phyloP scores from a whole-genome alignment of 2,797 vertebrate species.

The Coregonus ussuriensis region DNA sequence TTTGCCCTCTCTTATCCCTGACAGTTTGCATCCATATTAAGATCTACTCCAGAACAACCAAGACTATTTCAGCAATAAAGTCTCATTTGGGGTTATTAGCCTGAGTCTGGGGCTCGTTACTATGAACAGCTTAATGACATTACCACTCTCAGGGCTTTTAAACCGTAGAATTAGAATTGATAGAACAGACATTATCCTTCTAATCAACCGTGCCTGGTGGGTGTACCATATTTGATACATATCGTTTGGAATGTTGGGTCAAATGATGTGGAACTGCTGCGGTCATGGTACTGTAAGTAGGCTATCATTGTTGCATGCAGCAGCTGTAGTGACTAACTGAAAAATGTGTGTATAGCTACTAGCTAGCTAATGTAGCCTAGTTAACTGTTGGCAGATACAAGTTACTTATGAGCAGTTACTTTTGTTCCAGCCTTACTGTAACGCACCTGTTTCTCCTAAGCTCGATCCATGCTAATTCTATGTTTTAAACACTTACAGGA shows the following conservation, averaged over 20 bases:
- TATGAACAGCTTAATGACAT: constrained; percentile 77
- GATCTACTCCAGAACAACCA: constrained; percentile 78
- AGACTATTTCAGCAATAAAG: constrained; percentile 77
- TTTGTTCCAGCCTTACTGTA: too few relatives aligned
- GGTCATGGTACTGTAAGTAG: neutral
- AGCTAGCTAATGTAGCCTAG: neutral
- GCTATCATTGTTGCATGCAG: neutral
- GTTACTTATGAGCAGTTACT: too few relatives aligned
- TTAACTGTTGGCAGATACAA: neutral
- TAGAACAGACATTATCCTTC: constrained; percentile 64
- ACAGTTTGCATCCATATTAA: constrained; percentile 78
- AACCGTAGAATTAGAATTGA: constrained; percentile 63
- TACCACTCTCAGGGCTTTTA: constrained; percentile 75
- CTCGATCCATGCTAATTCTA: neutral
- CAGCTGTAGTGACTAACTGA: neutral
- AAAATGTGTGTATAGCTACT: neutral
- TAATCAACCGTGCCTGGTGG: constrained; percentile 57
- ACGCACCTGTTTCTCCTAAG: too few relatives aligned
- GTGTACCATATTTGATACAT: constrained; percentile 1
- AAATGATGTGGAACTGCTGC: neutral
- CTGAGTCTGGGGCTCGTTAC: constrained; percentile 67
- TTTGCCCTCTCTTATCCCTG: constrained; percentile 73
- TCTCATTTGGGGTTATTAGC: constrained; percentile 81
- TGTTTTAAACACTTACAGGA: constrained; percentile 15
- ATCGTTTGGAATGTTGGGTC: neutral